phyloP scores from a whole-genome alignment of 2,113 vertebrate species.

The Ptilonorhynchus violaceus region DNA sequence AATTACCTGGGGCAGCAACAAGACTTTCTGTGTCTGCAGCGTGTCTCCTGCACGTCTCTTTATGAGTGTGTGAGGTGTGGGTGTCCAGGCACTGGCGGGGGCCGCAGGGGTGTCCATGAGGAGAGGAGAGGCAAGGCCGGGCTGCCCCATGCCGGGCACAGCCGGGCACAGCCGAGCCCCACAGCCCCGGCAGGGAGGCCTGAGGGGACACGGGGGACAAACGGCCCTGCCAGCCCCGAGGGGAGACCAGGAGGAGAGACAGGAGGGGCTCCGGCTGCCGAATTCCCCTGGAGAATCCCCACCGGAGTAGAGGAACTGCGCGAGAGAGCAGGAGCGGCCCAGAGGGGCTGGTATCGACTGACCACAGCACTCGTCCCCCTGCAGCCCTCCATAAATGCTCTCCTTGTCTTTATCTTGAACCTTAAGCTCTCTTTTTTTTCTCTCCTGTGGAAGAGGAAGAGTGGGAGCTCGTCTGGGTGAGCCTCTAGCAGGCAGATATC shows the following conservation, averaged over 20 bases:
- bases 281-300: background rate
- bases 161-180: too few species aligned
- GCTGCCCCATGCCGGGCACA: rapidly evolving
- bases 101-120: rapidly evolving
- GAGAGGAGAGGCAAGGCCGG: rapidly evolving
- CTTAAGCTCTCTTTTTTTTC: rapidly evolving
- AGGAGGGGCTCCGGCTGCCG: rapidly evolving
- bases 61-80: rapidly evolving
- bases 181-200: rapidly evolving
- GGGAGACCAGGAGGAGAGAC: background rate
- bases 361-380: rapidly evolving
- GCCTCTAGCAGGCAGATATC: too few species aligned
- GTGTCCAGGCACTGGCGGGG: rapidly evolving
- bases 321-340: too few species aligned
- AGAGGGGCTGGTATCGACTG: background rate
- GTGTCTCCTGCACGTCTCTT: rapidly evolving
- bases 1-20: background rate
- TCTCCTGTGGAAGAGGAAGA: background rate
- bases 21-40: rapidly evolving
- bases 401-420: background rate
- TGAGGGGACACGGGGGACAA: rapidly evolving
- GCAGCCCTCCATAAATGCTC: rapidly evolving
- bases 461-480: rapidly evolving
- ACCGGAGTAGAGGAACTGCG: rapidly evolving
- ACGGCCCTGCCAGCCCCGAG: background rate